Conservation (phyloP, 2,113 vertebrate species). For the Oreochromis aureus region DNA sequence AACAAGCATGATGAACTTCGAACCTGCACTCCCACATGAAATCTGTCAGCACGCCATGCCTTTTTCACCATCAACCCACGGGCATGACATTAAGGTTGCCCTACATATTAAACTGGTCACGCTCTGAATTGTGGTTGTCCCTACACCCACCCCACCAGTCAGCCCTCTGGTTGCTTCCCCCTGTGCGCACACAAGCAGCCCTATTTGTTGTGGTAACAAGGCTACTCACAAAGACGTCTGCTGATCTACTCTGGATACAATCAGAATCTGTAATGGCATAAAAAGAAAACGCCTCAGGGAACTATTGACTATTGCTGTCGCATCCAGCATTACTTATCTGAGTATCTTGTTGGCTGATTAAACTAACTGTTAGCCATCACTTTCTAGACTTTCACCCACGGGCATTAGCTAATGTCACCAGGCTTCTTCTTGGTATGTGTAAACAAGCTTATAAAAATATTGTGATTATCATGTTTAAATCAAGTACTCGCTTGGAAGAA, state of each 20-base stretch:
- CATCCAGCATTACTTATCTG: neutral
- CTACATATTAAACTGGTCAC: slow-evolving; percentile 58
- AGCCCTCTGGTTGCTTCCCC: slow-evolving; percentile 34
- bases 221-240: slow-evolving; percentile 11
- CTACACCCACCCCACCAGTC: slow-evolving; percentile 36
- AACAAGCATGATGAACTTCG: slow-evolving; percentile 18
- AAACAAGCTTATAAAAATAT: neutral
- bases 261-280: slow-evolving; percentile 1
- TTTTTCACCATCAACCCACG: slow-evolving; percentile 10
- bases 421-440: neutral
- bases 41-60: neutral
- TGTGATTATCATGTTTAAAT: neutral
- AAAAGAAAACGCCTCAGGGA: slow-evolving; percentile 1
- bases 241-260: slow-evolving; percentile 4
- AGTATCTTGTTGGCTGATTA: neutral
- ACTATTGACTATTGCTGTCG: neutral
- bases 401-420: neutral
- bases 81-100: slow-evolving; percentile 45
- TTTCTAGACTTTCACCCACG: neutral
- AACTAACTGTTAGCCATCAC: neutral
- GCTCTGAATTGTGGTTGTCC: slow-evolving; percentile 52
- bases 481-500: neutral
- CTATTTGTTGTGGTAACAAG: slow-evolving; percentile 36
- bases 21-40: slow-evolving; percentile 14
- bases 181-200: slow-evolving; percentile 20